Conservation (phyloP, 2,888 invertebrate genomes). For the Malachius bipustulatus region DNA sequence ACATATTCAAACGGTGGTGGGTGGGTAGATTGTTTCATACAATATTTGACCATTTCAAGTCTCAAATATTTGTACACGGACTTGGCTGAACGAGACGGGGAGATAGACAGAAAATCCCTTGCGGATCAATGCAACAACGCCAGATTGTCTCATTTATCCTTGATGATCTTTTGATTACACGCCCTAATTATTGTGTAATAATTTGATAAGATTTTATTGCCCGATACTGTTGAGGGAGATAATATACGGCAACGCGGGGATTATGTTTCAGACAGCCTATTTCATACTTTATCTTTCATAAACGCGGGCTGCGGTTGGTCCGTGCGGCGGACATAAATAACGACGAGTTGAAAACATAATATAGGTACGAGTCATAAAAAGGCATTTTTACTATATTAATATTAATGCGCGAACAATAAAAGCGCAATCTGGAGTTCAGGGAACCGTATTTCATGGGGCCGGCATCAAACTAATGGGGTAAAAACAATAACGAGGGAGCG, state of each 20-base stretch:
- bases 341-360: slow-evolving; percentile 22
- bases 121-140: no score
- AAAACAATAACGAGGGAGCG: slow-evolving; percentile 17
- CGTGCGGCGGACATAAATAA: no score
- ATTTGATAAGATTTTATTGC: no score
- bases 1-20: no score
- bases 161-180: no score
- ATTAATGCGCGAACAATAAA: slow-evolving; percentile 27
- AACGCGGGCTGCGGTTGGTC: slow-evolving; percentile 13
- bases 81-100: no score
- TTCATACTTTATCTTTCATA: slow-evolving; percentile 16
- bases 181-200: no score
- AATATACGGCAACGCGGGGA: no score
- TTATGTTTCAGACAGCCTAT: slow-evolving; percentile 6
- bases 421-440: slow-evolving; percentile 21
- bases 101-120: no score
- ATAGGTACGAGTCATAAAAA: slow-evolving; percentile 25
- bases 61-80: slow-evolving; percentile 7
- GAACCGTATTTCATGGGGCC: slow-evolving; percentile 15
- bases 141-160: no score
- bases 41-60: slow-evolving; percentile 11
- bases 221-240: no score
- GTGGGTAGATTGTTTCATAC: no score
- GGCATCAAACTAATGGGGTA: slow-evolving; percentile 17
- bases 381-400: slow-evolving; percentile 28